Evolutionary conservation across 2,797 vertebrate species (phyloP), one percentile per base, ranked within the genome.

Genomic region (Tympanoctomys barrerae): DNA sequence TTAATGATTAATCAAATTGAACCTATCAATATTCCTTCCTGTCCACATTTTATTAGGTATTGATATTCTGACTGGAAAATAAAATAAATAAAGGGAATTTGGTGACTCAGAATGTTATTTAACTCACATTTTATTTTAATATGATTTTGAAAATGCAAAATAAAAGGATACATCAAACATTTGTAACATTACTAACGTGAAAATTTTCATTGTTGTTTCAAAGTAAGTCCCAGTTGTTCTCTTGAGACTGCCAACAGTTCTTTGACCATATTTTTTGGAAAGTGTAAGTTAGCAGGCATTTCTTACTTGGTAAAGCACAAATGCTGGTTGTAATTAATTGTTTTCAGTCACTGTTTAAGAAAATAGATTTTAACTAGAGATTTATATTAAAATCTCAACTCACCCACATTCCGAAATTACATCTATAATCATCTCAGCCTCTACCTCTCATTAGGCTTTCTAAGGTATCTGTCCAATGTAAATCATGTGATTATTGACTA

Each of bases 1-100:
- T 36, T 19, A 81, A 57, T 6, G 39, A 91, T 71, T 93, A 77
- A 91, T 66, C 28, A 94, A 80, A 95, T 85, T 90, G 82, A 42
- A 49, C 57, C 39, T 94, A 66, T 31, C 81, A 95, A 89, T 90
- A 95, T 85, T 87, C 42, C 90, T 95, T 95, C 85, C 26, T 90
- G 19, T 78, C 90, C 95, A 10, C 26, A 31, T 94, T 93, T 96
- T 46, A 75, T 91, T 91, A 85, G 4, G 9, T 95, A 96, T 70
- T 95, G 90, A 93, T 68, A 96, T 85, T 85, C 49, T 96, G 71
- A 91, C 28, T 89, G 12, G 24, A 64, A 66, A 49, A 77, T 3
- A 49, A 52, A 2, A 73, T 31, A 85, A 16, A 83, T 49, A 33
- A 86, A 57, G 33, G 16, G 11, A 70, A 62, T n/a, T 82, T 7